A percentile compares a stretch with the other conserved stretches of the same genome.
Conservation (phyloP, 2,113 vertebrate genomes). For the Ictidomys tridecemlineatus region DNA sequence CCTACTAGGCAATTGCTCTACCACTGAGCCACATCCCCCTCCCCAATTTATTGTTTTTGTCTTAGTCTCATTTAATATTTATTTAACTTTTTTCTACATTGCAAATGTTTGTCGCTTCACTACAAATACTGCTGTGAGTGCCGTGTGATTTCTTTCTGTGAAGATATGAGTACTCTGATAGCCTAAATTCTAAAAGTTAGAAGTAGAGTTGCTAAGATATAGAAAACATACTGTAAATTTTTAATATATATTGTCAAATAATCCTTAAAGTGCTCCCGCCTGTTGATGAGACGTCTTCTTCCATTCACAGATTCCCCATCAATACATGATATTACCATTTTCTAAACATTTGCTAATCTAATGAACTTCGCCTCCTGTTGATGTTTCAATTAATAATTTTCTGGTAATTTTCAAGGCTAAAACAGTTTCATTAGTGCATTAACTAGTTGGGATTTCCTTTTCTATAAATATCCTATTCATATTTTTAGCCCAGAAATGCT, state of each 20-base stretch:
- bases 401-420: neutral
- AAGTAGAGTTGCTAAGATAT: neutral
- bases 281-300: neutral
- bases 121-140: neutral
- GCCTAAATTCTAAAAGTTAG: neutral
- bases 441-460: neutral
- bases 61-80: neutral
- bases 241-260: neutral
- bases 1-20: neutral
- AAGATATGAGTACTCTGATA: neutral
- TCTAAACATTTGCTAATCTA: conserved; percentile 49
- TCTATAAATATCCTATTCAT: conserved; percentile 12
- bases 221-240: neutral
- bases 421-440: neutral
- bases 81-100: neutral
- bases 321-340: neutral
- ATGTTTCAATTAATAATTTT: neutral
- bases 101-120: neutral
- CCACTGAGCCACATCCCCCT: neutral
- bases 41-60: neutral
- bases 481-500: neutral
- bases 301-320: neutral
- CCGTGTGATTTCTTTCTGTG: neutral
- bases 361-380: neutral
- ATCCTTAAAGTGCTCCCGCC: neutral